phyloP scores from a whole-genome alignment of 2,113 vertebrate genomes.

The Amazona vittata region DNA sequence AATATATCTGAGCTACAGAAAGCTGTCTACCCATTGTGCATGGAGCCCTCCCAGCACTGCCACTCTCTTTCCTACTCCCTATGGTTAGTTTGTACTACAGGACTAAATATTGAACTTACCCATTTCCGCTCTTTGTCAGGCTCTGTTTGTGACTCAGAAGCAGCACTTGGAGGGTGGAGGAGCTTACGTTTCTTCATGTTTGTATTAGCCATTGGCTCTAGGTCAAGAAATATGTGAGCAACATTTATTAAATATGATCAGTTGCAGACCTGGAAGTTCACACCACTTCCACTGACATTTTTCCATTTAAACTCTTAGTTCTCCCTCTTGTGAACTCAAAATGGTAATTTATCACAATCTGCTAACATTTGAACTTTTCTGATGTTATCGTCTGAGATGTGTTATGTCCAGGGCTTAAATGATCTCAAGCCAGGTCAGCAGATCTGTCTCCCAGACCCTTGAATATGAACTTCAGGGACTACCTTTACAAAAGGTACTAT shows the following conservation, averaged over 20 bases:
- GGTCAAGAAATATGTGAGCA: slow-evolving; percentile 17
- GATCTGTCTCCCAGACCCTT: not conserved
- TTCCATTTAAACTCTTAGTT: slow-evolving; percentile 26
- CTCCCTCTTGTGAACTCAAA: not conserved
- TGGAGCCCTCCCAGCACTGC: not conserved
- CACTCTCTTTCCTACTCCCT: not conserved
- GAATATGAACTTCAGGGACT: not conserved
- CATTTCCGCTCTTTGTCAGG: not conserved
- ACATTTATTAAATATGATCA: not conserved
- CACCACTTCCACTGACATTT: not conserved
- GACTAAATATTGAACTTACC: not conserved
- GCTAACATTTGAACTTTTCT: not conserved
- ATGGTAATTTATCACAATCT: not conserved
- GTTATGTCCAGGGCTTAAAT: not conserved
- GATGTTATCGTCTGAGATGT: not conserved
- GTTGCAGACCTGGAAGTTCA: not conserved
- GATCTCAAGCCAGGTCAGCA: not conserved
- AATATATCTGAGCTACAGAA: not conserved
- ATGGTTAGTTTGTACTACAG: not conserved
- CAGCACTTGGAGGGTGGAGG: not conserved
- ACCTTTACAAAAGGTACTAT: not conserved
- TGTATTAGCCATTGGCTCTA: slow-evolving; percentile 20
- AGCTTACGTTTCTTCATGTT: slow-evolving; percentile 8
- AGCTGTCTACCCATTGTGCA: accelerated
- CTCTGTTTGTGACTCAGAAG: slow-evolving; percentile 15